Percentiles rank a stretch among this genome's conserved stretches.
phyloP scores from a whole-genome alignment of 1,140 invertebrate species.

The Epicauta chinensis region DNA sequence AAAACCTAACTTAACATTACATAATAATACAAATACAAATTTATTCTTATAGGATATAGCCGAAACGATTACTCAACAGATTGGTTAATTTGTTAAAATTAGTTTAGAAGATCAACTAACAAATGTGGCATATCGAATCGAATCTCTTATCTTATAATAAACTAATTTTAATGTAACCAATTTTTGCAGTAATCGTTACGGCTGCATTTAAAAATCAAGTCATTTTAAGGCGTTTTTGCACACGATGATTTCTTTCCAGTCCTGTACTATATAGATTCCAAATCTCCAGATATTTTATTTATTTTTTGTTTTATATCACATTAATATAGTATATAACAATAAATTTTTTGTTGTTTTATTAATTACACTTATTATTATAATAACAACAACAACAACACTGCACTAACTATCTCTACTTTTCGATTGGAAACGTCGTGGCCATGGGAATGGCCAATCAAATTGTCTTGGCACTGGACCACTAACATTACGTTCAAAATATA shows the following conservation, averaged over 20 bases:
- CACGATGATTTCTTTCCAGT: constrained; percentile 18
- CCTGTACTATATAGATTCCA: constrained; percentile 14
- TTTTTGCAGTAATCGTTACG: too few species aligned
- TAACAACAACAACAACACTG: constrained; percentile 3
- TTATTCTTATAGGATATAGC: too few species aligned
- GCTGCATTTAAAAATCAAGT: too few species aligned
- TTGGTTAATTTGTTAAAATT: too few species aligned
- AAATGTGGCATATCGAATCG: too few species aligned
- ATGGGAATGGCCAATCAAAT: constrained; percentile 81
- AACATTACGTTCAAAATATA: constrained; percentile 81
- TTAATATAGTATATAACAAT: too few species aligned
- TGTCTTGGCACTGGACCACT: constrained; percentile 69
- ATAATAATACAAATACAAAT: too few species aligned
- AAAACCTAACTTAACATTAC: too few species aligned
- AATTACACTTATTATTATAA: not conserved
- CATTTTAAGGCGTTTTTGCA: constrained; percentile 22
- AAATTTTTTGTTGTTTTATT: not conserved
- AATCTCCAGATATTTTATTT: constrained; percentile 5
- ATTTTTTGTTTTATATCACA: not conserved
- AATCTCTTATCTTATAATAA: too few species aligned
- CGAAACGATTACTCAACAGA: too few species aligned
- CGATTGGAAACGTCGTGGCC: constrained; percentile 61
- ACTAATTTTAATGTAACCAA: too few species aligned
- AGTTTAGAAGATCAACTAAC: too few species aligned
- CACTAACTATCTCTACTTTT: constrained; percentile 46